phyloP scores from a whole-genome alignment of 53 echinoderm and acorn worm genomes.

The Paracentrotus lividus region DNA sequence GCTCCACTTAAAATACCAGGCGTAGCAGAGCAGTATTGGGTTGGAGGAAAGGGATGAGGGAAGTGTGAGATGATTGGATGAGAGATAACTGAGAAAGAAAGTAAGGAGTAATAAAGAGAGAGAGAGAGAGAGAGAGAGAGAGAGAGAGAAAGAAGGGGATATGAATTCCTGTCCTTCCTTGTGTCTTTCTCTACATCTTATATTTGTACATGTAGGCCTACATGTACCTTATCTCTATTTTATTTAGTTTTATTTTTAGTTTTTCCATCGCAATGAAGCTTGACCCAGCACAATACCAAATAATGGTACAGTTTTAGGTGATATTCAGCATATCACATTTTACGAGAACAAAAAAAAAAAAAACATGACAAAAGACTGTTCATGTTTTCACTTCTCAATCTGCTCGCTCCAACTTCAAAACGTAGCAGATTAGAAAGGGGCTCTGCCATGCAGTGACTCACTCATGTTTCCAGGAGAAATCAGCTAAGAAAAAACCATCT shows the following conservation, averaged over 20 bases:
- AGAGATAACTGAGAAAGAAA: slow-evolving; percentile 55
- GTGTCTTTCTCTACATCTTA: neutral
- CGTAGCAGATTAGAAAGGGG: neutral
- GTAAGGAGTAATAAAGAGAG: neutral
- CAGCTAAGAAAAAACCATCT: neutral
- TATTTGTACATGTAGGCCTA: no score
- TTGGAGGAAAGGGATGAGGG: slow-evolving; percentile 12
- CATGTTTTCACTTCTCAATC: no score
- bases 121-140: neutral
- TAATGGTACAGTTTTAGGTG: no score
- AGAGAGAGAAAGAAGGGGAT: neutral
- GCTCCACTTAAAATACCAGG: slow-evolving; percentile 69
- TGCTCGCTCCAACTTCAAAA: neutral
- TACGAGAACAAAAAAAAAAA: no score
- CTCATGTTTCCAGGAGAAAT: neutral
- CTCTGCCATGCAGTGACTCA: neutral
- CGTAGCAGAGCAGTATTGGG: slow-evolving; percentile 26
- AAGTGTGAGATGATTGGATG: slow-evolving; percentile 53
- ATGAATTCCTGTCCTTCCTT: neutral
- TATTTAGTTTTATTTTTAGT: no score
- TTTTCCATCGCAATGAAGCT: no score
- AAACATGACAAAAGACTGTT: no score
- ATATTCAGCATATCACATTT: neutral
- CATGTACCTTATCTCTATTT: no score
- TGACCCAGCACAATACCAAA: no score